Evolutionary conservation across 2,113 vertebrate species (phyloP), one percentile per base, ranked within the genome.

Genomic region (Tretioscincus oriximinensis): DNA sequence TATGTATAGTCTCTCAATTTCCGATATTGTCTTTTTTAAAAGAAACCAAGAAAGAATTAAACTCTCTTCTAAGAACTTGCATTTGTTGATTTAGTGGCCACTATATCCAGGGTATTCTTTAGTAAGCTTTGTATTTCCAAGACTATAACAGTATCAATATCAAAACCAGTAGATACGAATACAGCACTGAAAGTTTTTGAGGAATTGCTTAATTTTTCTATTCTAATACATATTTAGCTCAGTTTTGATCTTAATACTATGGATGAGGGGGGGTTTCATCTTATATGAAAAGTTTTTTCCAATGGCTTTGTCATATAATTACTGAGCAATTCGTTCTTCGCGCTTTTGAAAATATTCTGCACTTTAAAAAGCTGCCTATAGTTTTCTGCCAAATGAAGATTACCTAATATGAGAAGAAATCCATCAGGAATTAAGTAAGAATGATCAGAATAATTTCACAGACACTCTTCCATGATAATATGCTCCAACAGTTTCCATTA

Each of bases 321-420:
- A 85, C 82, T 49, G 16, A 87, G 65, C 81, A 86, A 85, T 88
- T 88, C 71, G 71, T 9, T 86, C 93, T 91, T 83, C 61, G 78
- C 77, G 81, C 92, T 90, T 83, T 89, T 92, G 93, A 91, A 81
- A 89, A 92, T 79, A 49, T 88, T 85, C 86, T 85, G 47, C 88
- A 90, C 28, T 93, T 93, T 93, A 77, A 89, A 89, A 90, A 81
- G 65, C 83, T 85, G 49, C 54, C 60, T 24, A 3, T 29, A 12
- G 2, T 77, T 85, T 64, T 82, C 85, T 78, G 82, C 80, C 85
- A 91, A 92, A 85, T 88, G 45, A 68, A 91, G 45, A 89, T 85
- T 90, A 74, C 21, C 29, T 87, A 89, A 89, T 75, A 51, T 7
- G 73, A 89, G 88, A 89, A 81, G 73, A 90, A 90, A 80, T 85